phyloP scores from a whole-genome alignment of 2,797 vertebrate genomes.

The Enteromius thamalakanensis region DNA sequence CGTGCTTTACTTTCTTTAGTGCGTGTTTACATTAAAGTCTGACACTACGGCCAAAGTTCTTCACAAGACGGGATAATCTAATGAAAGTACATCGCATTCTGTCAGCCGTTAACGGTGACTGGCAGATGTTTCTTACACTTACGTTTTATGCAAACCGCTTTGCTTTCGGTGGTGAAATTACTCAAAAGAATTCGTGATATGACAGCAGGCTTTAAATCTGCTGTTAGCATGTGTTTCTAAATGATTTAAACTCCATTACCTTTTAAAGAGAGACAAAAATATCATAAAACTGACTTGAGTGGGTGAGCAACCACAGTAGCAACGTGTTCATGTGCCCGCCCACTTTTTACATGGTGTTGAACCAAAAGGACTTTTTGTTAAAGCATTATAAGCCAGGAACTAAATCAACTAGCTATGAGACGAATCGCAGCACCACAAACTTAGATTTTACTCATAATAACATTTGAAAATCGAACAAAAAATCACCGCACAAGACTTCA shows the following conservation, averaged over 20 bases:
- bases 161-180: not conserved
- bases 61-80: conserved; percentile 28
- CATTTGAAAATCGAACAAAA: not conserved
- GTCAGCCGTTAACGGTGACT: conserved; percentile 34
- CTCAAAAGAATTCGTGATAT: conserved; percentile 6
- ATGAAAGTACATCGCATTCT: conserved; percentile 37
- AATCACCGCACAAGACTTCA: not conserved
- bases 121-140: conserved; percentile 45
- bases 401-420: not conserved
- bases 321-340: not conserved
- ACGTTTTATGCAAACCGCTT: conserved; percentile 26
- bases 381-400: not conserved
- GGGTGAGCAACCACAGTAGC: not conserved
- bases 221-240: conserved; percentile 32
- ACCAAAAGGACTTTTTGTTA: not conserved
- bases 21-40: conserved; percentile 54
- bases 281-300: not conserved
- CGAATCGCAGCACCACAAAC: not conserved
- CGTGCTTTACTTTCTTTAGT: conserved; percentile 37
- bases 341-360: not conserved
- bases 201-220: conserved; percentile 34
- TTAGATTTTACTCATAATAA: not conserved
- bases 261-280: not conserved
- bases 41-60: conserved; percentile 55
- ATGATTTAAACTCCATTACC: conserved; percentile 9